phyloP scores from a whole-genome alignment of 2,797 vertebrate species.

The Limosa lapponica region DNA sequence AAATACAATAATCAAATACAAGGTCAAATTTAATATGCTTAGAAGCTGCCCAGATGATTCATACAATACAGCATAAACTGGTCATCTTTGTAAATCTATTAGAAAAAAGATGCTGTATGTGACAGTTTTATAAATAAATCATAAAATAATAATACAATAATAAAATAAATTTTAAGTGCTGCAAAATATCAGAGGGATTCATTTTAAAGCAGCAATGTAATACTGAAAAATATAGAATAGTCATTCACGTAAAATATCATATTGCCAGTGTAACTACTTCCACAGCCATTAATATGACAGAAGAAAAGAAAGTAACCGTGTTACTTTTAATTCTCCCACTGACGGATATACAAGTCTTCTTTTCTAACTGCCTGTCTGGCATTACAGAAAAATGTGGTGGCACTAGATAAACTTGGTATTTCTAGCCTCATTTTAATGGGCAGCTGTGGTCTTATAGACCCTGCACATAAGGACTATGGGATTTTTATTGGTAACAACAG shows the following conservation, averaged over 20 bases:
- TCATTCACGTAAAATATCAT: neutral
- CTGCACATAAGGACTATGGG: neutral
- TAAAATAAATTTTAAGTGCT: neutral
- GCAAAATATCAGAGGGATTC: neutral
- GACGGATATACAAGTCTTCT: neutral
- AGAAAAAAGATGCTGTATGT: neutral
- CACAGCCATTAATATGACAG: neutral
- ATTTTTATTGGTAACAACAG: neutral
- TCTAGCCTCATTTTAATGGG: neutral
- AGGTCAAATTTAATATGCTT: neutral
- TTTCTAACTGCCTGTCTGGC: neutral
- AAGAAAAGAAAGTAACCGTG: neutral
- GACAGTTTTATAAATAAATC: neutral
- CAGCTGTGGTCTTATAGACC: neutral
- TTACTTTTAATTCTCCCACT: neutral
- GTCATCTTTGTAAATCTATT: neutral
- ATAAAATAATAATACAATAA: neutral
- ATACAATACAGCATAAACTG: neutral
- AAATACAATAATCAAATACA: neutral
- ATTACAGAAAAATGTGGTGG: neutral
- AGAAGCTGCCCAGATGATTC: neutral
- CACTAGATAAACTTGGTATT: neutral
- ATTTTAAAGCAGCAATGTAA: neutral
- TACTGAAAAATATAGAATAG: neutral
- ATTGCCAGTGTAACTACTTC: neutral